Base-by-base conservation (phyloP, 2,888 invertebrate genomes). In the Chymomyza procnemis region DNA sequence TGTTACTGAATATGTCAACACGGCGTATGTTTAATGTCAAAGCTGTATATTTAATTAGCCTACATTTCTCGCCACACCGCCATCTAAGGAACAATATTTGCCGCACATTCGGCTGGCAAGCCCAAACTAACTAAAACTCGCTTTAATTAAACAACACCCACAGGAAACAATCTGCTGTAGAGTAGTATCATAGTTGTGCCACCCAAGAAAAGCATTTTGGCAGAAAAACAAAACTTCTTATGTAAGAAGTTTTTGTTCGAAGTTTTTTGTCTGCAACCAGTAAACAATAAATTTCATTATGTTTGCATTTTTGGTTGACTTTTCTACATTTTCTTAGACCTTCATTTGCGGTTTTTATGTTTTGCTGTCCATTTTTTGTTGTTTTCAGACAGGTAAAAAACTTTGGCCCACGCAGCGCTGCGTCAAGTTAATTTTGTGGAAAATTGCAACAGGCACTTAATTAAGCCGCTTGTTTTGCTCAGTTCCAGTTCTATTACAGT, bases 361-460 rank as follows among this genome's bases (percentile, higher is more conserved):
- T 21, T 1, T 1, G 55, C 26, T 57, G 30, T 22, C 12, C 12
- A 16, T 34, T 54, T 54, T 41, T 54, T 54, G 2, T 58, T 30
- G n/a, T n/a, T 16, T 16, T 58, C 16, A 26, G 9, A 16, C 56
- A 16, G 22, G 56, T 56, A 16, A 56, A 54, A 54, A 22, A 52
- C 30, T 56, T 56, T 56, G 8, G n/a, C 16, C 26, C 16, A 18
- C 34, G 41, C 41, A 18, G 16, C n/a, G 34, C 34, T 58, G 22
- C n/a, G 74, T 73, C 67, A 61, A 76, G 72, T 87, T 80, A 83
- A 87, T 87, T 83, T 75, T 67, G 63, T 64, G 87, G 78, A 83
- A 83, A 85, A 87, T 82, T 86, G 86, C 72, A 76, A 55, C 47
- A 64, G 68, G 71, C 77, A 64, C 67, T 79, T 87, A 83, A 83